Percentiles rank a stretch among this genome's conserved stretches.
phyloP scores from a whole-genome alignment of 1,140 invertebrate genomes.

The Drosophila tsacasi region DNA sequence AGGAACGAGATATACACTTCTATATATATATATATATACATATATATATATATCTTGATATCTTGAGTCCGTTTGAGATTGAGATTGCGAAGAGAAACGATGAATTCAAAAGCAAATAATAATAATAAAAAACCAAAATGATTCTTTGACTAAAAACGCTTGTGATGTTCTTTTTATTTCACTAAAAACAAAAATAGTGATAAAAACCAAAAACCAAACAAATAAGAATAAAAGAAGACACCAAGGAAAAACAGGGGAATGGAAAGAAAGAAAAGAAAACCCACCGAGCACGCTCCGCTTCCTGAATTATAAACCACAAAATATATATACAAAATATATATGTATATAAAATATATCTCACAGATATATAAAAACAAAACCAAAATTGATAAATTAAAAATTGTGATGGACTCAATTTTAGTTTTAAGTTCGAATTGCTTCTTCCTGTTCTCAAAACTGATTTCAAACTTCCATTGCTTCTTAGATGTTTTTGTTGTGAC shows the following conservation, averaged over 20 bases:
- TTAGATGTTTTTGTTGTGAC: conserved; percentile 46
- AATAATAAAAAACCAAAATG: conserved; percentile 73
- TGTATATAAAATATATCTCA: conserved; percentile 3
- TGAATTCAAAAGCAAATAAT: conserved; percentile 63
- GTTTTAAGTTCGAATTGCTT: conserved; percentile 75
- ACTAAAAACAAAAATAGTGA: conserved; percentile 35
- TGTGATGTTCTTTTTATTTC: conserved; percentile 84
- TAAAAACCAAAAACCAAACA: background rate
- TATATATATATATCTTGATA: conserved; percentile 11
- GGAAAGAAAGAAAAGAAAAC: conserved; percentile 26
- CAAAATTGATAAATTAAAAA: conserved; percentile 80
- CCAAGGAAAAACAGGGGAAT: conserved; percentile 34
- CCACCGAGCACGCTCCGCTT: conserved; percentile 62
- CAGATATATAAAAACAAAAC: conserved; percentile 9
- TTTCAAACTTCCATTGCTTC: conserved; percentile 55
- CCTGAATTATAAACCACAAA: conserved; percentile 8
- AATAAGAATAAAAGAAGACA: conserved; percentile 3
- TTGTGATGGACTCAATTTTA: conserved; percentile 85
- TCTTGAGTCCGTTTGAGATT: conserved; percentile 35
- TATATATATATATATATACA: background rate
- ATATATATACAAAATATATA: conserved; percentile 21
- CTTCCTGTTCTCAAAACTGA: conserved; percentile 39
- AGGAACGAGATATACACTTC: conserved; percentile 27
- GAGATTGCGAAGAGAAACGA: conserved; percentile 69
- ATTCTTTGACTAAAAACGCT: conserved; percentile 85